Conservation (phyloP, 2,113 vertebrate genomes). For the Piaya cayana region DNA sequence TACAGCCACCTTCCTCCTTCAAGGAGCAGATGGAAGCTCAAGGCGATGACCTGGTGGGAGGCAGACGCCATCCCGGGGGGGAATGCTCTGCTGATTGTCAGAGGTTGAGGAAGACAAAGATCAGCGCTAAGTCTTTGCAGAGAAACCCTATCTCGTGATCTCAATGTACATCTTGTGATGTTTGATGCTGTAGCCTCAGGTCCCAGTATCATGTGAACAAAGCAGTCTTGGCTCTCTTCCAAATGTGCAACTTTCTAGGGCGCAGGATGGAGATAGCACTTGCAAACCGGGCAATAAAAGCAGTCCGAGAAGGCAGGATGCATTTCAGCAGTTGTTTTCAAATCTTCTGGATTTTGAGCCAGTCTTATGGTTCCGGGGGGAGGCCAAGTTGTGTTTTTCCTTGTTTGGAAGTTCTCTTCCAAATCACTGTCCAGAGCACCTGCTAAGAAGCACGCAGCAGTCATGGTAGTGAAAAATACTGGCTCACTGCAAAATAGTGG, state of each 20-base stretch:
- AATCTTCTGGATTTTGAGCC: neutral
- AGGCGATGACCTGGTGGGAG: neutral
- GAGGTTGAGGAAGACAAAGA: neutral
- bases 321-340: neutral
- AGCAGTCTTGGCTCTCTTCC: neutral
- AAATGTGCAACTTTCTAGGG: neutral
- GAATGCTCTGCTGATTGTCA: neutral
- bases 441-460: neutral
- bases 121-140: neutral
- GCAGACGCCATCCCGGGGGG: neutral
- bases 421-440: neutral
- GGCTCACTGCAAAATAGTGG: neutral
- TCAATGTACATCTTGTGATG: neutral
- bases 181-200: neutral
- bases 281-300: neutral
- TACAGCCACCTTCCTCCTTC: neutral
- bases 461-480: accelerated
- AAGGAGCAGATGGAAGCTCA: neutral
- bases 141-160: neutral
- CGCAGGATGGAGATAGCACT: neutral
- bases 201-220: neutral
- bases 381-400: neutral
- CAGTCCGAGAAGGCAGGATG: neutral
- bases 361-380: neutral
- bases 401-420: neutral